Base-by-base conservation (phyloP, 2,113 vertebrate species). In the Enhydra lutris region DNA sequence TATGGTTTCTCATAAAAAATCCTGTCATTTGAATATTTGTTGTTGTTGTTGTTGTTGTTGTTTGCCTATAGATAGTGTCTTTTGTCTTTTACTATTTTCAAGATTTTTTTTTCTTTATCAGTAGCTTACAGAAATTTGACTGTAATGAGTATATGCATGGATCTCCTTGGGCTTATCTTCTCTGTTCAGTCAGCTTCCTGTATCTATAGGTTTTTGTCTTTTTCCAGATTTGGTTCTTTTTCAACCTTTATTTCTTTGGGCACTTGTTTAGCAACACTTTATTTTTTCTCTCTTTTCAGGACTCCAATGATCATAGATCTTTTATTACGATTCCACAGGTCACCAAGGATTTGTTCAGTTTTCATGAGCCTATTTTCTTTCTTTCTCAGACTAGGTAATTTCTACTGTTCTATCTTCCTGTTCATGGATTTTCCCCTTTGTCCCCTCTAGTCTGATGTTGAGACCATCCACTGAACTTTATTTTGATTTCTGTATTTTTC, bases 401-500 rank as follows among this genome's bases (percentile, higher is more conserved):
- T 93, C 50, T 65, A 86, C 88, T 88, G 8, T 45, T 93, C 36
- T 69, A 47, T 17, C 7, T 80, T 94, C 29, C 50, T 95, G 7
- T 42, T 23, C 14, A 79, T 4, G 71, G 26, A 92, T 69, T 90
- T 80, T 73, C 10, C 0, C 21, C 26, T 80, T 17, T 63, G 7
- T n/a, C 47, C 2, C 13, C 15, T 80, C 57, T 3, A 74, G 59
- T 76, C 13, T 88, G 20, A 8, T 90, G 34, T 55, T 71, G 21
- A 94, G n/a, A 15, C 3, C 45, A 89, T 88, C 42, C 29, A 88
- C 23, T n/a, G 17, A n/a, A 74, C 65, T 94, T 67, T 52, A 94
- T 85, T 94, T 80, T 84, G 69, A 89, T 95, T 85, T 57, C 63
- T 84, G 1, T 69, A 83, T 59, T 89, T 91, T 97, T 86, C 42